Evolutionary conservation across 2,888 invertebrate genomes (phyloP), one percentile per base, ranked within the genome.

Genomic region (Drosophila pseudotalamancana): DNA sequence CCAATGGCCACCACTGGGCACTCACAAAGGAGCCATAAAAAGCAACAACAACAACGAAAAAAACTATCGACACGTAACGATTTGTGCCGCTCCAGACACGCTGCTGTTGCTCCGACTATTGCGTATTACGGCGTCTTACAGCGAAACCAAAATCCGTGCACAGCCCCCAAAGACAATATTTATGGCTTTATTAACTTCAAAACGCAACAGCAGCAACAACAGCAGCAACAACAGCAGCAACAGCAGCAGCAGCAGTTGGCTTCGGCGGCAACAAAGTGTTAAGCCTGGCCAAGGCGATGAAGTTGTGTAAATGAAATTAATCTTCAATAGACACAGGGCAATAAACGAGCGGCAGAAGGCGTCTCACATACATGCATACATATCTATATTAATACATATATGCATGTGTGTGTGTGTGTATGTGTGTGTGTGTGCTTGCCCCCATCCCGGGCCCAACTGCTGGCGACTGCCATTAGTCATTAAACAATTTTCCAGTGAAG

Each of bases 271-370:
- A 72, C 72, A 74, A 74, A 76, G 76, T 74, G 76, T 76, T 74
- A 74, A 73, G 79, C 75, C 72, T 40, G 72, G 77, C 61, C 80
- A 69, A 83, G 81, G 86, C 81, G 81, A 81, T 81, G 81, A 81
- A 81, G 81, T 86, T 86, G 81, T 81, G 86, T 81, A 86, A 83
- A 85, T 86, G 84, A 87, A 84, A 84, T 84, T 84, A 87, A 84
- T 84, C 84, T 84, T 87, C 72, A 77, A 84, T 84, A 87, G 84
- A 87, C 84, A 84, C 80, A 72, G 84, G 81, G 87, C 84, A 81
- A 87, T 84, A 84, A 87, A 87, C 76, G 77, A 63, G 53, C 66
- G 42, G 55, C 68, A 64, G 67, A 70, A 86, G 83, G 72, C 69
- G 64, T 48, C 43, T 48, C 46, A 37, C n/a, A 34, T n/a, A 34